phyloP scores from a whole-genome alignment of 2,113 vertebrate species.

The Chaetorhynchus papuensis region DNA sequence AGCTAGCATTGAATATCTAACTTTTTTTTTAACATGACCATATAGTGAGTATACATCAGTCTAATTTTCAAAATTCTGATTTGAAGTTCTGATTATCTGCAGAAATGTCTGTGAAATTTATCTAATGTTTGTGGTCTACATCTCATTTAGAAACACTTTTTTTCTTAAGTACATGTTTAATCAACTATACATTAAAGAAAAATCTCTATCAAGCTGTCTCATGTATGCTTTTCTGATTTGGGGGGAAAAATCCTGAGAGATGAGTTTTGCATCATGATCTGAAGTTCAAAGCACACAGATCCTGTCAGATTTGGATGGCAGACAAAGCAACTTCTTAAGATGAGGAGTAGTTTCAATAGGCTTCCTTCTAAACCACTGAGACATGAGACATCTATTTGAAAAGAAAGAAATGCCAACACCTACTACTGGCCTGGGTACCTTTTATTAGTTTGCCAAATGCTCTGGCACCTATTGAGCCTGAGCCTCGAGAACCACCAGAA shows the following conservation, averaged over 20 bases:
- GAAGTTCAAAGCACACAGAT: neutral
- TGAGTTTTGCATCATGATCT: neutral
- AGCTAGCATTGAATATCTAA: neutral
- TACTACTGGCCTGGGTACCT: neutral
- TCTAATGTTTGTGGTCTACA: neutral
- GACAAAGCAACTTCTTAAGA: neutral
- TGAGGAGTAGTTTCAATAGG: neutral
- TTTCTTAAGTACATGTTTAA: neutral
- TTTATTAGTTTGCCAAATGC: neutral
- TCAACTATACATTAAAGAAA: neutral
- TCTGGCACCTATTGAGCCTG: neutral
- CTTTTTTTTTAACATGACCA: neutral
- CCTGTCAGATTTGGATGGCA: neutral
- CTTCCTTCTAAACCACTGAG: neutral
- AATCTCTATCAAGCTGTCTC: neutral
- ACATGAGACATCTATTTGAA: neutral
- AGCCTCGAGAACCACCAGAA: neutral
- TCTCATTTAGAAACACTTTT: neutral
- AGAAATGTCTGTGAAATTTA: neutral
- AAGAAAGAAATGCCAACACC: neutral
- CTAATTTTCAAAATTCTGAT: neutral
- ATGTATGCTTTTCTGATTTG: neutral
- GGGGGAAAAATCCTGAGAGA: neutral
- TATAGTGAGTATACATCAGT: neutral
- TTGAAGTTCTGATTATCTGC: neutral